Conservation (phyloP, 2,797 vertebrate species). For the Trachops cirrhosus region DNA sequence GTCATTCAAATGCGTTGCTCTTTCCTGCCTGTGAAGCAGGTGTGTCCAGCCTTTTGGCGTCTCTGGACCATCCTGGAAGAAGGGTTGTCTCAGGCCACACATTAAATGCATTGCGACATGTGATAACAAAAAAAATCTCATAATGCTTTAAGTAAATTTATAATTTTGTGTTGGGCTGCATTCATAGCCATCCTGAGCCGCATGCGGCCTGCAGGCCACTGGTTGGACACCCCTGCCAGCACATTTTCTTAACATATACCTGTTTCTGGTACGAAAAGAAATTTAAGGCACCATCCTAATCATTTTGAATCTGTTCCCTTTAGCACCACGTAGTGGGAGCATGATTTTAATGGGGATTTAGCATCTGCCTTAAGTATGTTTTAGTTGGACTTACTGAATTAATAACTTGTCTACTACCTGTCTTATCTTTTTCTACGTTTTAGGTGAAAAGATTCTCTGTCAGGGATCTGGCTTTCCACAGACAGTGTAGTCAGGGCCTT, state of each 20-base stretch:
- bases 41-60: too few species aligned
- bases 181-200: too few species aligned
- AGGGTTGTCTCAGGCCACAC: too few species aligned
- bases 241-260: neutral
- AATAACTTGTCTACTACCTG: neutral
- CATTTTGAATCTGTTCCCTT: constrained; percentile 33
- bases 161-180: too few species aligned
- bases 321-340: constrained; percentile 36
- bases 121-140: too few species aligned
- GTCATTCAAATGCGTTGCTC: neutral
- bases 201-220: too few species aligned
- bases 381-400: neutral
- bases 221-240: neutral
- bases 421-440: constrained; percentile 11
- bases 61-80: too few species aligned
- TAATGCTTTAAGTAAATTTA: too few species aligned
- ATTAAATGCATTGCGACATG: too few species aligned
- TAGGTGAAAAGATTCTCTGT: constrained; percentile 7
- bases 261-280: constrained; percentile 20
- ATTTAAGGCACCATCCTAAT: neutral
- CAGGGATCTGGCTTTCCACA: neutral
- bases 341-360: neutral
- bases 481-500: neutral
- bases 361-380: neutral
- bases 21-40: neutral